Percentiles rank a stretch among this genome's conserved stretches.
Conservation (phyloP, 2,113 vertebrate species). For the Neoarius graeffei region DNA sequence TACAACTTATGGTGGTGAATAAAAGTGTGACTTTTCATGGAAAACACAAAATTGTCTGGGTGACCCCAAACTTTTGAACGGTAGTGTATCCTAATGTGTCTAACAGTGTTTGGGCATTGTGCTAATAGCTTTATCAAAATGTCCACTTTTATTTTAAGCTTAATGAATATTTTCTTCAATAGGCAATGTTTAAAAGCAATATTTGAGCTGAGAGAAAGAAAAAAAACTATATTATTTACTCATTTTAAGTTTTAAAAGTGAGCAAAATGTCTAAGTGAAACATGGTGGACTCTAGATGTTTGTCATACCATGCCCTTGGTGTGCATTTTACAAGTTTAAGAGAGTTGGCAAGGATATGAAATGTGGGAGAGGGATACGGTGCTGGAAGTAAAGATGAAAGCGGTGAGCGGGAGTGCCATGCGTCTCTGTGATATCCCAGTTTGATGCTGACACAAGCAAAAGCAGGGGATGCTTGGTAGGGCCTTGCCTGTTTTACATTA, state of each 20-base stretch:
- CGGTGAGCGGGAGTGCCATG: background rate
- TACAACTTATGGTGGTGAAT: too few species aligned
- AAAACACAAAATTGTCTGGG: too few species aligned
- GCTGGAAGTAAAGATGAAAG: slow-evolving; percentile 31
- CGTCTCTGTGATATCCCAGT: slow-evolving; percentile 45
- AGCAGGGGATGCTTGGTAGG: slow-evolving; percentile 47
- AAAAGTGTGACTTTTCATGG: too few species aligned
- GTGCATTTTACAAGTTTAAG: slow-evolving; percentile 15
- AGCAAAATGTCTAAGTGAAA: background rate
- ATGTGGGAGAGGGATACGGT: slow-evolving; percentile 1
- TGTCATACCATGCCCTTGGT: slow-evolving; percentile 1
- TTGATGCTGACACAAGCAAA: slow-evolving; percentile 52
- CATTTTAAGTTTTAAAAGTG: background rate
- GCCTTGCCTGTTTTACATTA: slow-evolving; percentile 62
- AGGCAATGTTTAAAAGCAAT: background rate
- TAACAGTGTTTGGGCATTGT: background rate
- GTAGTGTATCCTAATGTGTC: background rate
- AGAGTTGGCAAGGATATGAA: slow-evolving; percentile 20
- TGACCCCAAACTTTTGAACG: too few species aligned
- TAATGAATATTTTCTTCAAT: background rate
- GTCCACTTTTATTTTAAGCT: background rate
- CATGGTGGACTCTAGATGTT: background rate
- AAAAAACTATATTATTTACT: background rate
- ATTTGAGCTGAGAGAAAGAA: background rate
- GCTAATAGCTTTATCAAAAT: background rate